Conservation (phyloP, 2,888 invertebrate genomes). For the Ypsolopha sequella region DNA sequence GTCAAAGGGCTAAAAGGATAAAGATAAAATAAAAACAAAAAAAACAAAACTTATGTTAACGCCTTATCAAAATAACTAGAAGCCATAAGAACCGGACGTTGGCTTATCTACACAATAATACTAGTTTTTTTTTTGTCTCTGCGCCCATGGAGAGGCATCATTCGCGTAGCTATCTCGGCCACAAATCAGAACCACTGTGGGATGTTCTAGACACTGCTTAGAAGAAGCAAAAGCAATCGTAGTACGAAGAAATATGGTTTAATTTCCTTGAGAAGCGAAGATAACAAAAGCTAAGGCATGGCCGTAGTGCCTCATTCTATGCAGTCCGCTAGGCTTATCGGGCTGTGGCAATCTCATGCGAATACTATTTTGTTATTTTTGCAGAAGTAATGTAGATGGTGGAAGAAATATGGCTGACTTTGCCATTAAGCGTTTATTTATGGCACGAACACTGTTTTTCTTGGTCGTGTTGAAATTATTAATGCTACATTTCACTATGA, state of each 20-base stretch:
- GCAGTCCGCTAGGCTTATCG: conserved; percentile 47
- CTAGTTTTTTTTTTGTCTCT: conserved; percentile 54
- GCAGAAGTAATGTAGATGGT: conserved; percentile 58
- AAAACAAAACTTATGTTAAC: background rate
- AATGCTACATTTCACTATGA: conserved; percentile 29
- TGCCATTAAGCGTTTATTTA: conserved; percentile 53
- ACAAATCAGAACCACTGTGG: conserved; percentile 52
- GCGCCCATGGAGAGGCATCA: conserved; percentile 47
- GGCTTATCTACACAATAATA: conserved; percentile 29
- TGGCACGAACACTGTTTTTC: conserved; percentile 33
- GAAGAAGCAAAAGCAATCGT: conserved; percentile 31
- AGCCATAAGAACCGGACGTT: conserved; percentile 25
- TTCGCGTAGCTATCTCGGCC: conserved; percentile 48
- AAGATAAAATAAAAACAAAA: no score
- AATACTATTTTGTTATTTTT: conserved; percentile 61
- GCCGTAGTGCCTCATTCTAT: conserved; percentile 39
- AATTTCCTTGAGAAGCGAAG: conserved; percentile 25
- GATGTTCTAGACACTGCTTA: conserved; percentile 30
- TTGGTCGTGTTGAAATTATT: conserved; percentile 47
- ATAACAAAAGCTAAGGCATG: conserved; percentile 35
- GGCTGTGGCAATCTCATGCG: conserved; percentile 40
- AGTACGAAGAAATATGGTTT: conserved; percentile 26
- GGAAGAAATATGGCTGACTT: conserved; percentile 47
- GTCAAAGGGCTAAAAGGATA: no score
- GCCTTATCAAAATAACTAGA: conserved; percentile 26